Percentiles rank a stretch among this genome's conserved stretches.
Evolutionary conservation across 2,888 invertebrate genomes (phyloP).

Genomic region (Yponomeuta plumbellus): DNA sequence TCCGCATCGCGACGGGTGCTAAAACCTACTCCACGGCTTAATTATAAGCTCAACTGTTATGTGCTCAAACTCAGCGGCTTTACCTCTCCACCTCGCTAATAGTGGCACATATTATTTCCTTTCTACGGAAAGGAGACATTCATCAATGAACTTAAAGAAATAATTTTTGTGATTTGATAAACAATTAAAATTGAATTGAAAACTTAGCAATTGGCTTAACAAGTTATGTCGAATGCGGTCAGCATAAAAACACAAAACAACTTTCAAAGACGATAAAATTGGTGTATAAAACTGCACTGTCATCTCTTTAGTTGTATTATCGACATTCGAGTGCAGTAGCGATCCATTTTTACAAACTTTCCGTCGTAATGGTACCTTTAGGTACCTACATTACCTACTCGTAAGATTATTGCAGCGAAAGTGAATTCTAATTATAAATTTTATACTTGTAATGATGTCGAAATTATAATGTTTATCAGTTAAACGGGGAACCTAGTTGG

Average conservation of each 20-base stretch:
- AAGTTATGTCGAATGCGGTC: conserved; percentile 11
- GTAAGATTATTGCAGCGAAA: not conserved
- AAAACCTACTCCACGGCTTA: conserved; percentile 13
- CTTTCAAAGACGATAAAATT: conserved; percentile 31
- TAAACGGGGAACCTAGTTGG: not conserved
- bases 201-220: not conserved
- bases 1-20: conserved; percentile 15
- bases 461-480: not conserved
- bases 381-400: not conserved
- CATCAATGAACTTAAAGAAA: not conserved
- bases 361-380: conserved; percentile 3
- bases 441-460: no score
- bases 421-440: no score
- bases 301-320: conserved; percentile 29
- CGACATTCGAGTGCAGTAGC: conserved; percentile 17
- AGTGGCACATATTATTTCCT: not conserved
- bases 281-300: conserved; percentile 30
- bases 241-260: conserved; percentile 25
- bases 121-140: not conserved
- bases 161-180: not conserved
- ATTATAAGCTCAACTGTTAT: conserved; percentile 13
- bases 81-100: not conserved
- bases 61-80: not conserved
- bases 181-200: not conserved
- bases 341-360: conserved; percentile 26